Conservation (phyloP, 2,888 invertebrate species). For the Eurytoma californica region DNA sequence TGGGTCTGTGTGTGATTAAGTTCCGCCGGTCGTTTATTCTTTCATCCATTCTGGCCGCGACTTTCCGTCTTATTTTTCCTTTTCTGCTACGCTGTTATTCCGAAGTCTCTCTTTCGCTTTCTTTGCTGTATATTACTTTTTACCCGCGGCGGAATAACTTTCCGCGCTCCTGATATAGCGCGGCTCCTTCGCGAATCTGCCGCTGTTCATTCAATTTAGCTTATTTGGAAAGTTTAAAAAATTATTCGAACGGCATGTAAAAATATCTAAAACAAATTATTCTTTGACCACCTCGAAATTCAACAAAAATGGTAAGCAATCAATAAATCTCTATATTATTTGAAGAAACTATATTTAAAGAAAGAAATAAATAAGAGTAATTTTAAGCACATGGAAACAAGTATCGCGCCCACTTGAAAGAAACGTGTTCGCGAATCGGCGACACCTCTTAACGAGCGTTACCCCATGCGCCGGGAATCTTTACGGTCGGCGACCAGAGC, state of each 20-base stretch:
- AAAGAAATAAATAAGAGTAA: no score
- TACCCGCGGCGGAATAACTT: not conserved
- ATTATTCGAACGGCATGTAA: no score
- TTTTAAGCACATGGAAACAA: no score
- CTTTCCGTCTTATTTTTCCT: constrained; percentile 42
- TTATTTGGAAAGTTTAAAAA: no score
- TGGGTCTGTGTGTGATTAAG: constrained; percentile 67
- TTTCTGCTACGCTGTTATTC: constrained; percentile 37
- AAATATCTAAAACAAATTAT: no score
- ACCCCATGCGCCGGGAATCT: constrained; percentile 51
- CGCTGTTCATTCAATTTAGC: not conserved
- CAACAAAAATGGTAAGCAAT: no score
- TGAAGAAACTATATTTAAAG: no score
- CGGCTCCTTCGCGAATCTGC: not conserved
- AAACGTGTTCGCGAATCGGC: constrained; percentile 57
- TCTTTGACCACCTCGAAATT: no score
- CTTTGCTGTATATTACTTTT: not conserved
- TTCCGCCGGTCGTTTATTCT: constrained; percentile 55
- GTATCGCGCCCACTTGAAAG: not conserved
- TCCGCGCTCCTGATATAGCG: not conserved
- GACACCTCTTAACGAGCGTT: constrained; percentile 53
- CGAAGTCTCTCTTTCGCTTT: not conserved
- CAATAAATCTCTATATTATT: no score
- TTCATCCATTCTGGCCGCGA: constrained; percentile 36
- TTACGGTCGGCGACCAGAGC: constrained; percentile 62